Base-by-base conservation (phyloP, 2,113 vertebrate genomes). In the Cyanoramphus novaezelandiae region DNA sequence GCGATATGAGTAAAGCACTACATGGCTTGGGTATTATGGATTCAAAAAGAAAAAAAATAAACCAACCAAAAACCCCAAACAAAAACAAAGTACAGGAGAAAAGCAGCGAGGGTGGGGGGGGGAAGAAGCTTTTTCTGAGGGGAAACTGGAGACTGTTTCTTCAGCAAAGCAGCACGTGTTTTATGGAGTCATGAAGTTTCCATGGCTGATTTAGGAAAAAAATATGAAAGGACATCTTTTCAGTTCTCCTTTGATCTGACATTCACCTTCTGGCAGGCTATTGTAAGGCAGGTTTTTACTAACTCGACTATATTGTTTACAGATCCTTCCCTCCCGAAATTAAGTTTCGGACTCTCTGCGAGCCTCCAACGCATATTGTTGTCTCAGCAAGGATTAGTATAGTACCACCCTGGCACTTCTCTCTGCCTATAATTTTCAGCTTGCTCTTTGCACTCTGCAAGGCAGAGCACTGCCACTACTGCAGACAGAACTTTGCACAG, bases 211-310 rank as follows among this genome's bases (percentile, higher is more conserved):
- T 96, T 93, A 92, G 79, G 84, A 13, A 0, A 3, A 92, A 94
- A 80, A 76, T 65, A 85, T 93, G 90, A 96, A 96, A 91, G 77
- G 35, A 67, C 80, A 85, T 93, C 91, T 96, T 89, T 75, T 77
- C 93, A 93, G 31, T 67, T 93, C 91, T 77, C 92, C 83, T 96
- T 95, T 97, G 93, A 96, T 97, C 88, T 96, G 92, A 96, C 97
- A 97, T 89, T 93, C 80, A 93, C 93, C 97, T 89, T 93, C 80
- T 96, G 94, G 53, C 68, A 96, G 76, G 95, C 74, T 67, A 67
- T 87, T 93, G 59, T 90, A 85, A 87, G 53, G 65, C 88, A 82
- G 87, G 77, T 86, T 97, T 94, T 93, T 92, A 91, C 69, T 69
- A 78, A 68, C 70, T 92, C 91, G 55, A 39, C 72, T 82, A 49